Evolutionary conservation across 1,140 invertebrate genomes (phyloP).

Genomic region (Camponotus vicinus): DNA sequence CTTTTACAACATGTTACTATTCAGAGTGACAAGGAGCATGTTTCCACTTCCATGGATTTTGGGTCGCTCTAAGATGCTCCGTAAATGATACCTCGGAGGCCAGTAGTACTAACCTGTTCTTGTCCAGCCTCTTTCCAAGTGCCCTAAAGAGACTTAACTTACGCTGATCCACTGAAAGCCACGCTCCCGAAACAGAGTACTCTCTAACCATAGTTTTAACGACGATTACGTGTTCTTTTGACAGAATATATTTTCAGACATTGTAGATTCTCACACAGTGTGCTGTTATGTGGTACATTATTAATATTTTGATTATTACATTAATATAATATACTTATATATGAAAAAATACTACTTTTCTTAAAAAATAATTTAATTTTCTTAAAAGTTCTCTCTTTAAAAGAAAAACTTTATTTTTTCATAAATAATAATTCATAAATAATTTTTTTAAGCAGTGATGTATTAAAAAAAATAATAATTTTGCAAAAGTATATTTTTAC

Average conservation of each 20-base stretch:
- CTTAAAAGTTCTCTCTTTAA: background rate
- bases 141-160: constrained; percentile 68
- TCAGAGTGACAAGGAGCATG: constrained; percentile 58
- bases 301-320: background rate
- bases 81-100: constrained; percentile 66
- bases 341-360: background rate
- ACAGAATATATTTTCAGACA: background rate
- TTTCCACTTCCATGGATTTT: constrained; percentile 69
- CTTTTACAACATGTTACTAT: constrained; percentile 60
- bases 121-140: constrained; percentile 50
- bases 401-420: background rate
- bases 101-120: constrained; percentile 62
- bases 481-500: background rate
- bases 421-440: too few species aligned
- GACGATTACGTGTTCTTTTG: constrained; percentile 45
- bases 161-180: constrained; percentile 53
- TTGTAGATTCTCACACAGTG: background rate
- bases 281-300: too few species aligned
- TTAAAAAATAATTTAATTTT: background rate
- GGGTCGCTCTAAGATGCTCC: constrained; percentile 61
- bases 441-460: background rate
- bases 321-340: background rate
- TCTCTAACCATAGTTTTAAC: constrained; percentile 53
- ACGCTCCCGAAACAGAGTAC: constrained; percentile 25
- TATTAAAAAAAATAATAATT: background rate